These are phyloP conservation scores for Artibeus lituratus DNA, from an alignment of 2,797 vertebrate genomes.

Conservation along the genomic window DNA sequence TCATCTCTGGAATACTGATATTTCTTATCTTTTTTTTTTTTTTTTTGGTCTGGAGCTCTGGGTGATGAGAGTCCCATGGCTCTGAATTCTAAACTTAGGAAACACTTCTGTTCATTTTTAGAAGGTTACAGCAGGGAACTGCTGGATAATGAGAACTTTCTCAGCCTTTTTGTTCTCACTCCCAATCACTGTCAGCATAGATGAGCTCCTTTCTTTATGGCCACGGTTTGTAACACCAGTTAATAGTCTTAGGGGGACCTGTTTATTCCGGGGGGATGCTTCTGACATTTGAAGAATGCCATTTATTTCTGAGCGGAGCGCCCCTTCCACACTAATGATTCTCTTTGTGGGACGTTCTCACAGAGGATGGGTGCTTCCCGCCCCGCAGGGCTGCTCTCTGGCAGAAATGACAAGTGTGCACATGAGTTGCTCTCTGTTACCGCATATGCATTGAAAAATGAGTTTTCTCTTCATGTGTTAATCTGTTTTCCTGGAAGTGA, in stretches of 20 bases:
- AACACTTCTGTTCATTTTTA: background rate
- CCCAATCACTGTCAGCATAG: background rate
- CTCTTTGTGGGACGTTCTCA: background rate
- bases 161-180: background rate
- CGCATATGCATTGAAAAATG: background rate
- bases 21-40: background rate
- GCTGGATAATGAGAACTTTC: background rate
- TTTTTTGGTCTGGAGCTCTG: background rate
- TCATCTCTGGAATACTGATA: background rate
- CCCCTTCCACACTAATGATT: background rate
- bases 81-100: background rate
- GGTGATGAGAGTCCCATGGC: background rate
- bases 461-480: background rate
- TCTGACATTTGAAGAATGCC: constrained; percentile 50
- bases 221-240: background rate
- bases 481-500: constrained; percentile 39
- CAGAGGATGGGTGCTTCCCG: background rate
- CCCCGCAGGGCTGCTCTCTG: background rate
- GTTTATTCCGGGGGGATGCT: background rate
- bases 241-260: constrained; percentile 18
- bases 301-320: background rate
- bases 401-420: background rate
- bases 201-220: background rate
- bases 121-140: constrained; percentile 12
- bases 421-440: background rate